Conservation (phyloP, 2,113 vertebrate species). For the Nothoprocta perdicaria region DNA sequence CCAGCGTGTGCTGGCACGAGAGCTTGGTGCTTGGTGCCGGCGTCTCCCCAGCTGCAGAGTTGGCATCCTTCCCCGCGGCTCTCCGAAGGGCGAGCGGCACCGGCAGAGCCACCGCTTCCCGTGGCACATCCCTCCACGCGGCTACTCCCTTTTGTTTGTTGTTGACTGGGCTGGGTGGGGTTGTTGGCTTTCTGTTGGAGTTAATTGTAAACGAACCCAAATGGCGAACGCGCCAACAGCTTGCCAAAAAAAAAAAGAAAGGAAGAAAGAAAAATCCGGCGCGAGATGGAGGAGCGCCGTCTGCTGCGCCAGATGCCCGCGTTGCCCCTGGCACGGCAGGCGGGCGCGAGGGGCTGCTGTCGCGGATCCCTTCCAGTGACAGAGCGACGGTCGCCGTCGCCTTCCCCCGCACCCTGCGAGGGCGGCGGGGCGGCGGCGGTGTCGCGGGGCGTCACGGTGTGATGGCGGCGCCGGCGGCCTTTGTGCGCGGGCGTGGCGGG, state of each 20-base stretch:
- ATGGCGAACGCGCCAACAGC: constrained; percentile 76
- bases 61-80: constrained; percentile 75
- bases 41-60: constrained; percentile 63
- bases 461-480: constrained; percentile 84
- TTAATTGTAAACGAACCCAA: constrained; percentile 80
- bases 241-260: background rate
- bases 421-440: constrained; percentile 77
- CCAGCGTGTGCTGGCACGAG: constrained; percentile 46
- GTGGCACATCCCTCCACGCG: constrained; percentile 72
- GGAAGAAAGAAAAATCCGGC: background rate
- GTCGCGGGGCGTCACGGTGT: constrained; percentile 76
- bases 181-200: constrained; percentile 45
- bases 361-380: constrained; percentile 68
- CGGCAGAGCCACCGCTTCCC: constrained; percentile 70
- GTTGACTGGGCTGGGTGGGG: constrained; percentile 77
- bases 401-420: constrained; percentile 68
- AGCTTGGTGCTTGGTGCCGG: constrained; percentile 48
- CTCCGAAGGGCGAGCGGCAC: constrained; percentile 75
- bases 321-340: constrained; percentile 77
- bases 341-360: constrained; percentile 70
- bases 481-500: constrained; percentile 56
- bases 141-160: constrained; percentile 81
- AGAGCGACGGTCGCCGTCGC: constrained; percentile 72
- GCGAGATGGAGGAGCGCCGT: constrained; percentile 67
- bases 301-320: constrained; percentile 81